These are phyloP conservation scores for Brotogeris chrysoptera DNA, from an alignment of 2,797 vertebrate species.

Conservation along the genomic window DNA sequence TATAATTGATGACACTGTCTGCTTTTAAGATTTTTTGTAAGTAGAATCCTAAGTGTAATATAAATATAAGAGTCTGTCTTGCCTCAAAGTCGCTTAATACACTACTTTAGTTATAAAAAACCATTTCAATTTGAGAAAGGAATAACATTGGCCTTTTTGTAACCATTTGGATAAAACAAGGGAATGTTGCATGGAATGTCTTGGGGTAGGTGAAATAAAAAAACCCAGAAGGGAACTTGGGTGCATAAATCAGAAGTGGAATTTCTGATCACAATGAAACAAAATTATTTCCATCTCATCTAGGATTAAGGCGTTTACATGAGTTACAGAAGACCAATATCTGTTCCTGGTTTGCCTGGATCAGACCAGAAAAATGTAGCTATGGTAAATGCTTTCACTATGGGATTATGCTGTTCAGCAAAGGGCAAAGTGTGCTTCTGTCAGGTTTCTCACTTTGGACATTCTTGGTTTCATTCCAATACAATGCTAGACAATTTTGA, in stretches of 20 bases:
- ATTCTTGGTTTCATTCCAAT: slow-evolving; percentile 1
- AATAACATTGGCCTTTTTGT: slow-evolving; percentile 7
- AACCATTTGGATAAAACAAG: slow-evolving; percentile 19
- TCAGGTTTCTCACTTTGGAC: not conserved
- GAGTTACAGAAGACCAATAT: not conserved
- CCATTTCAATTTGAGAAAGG: slow-evolving; percentile 39
- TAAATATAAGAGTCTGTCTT: slow-evolving; percentile 69
- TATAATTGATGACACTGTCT: slow-evolving; percentile 9
- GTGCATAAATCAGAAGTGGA: not conserved
- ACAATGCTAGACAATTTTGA: not conserved
- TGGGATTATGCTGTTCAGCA: not conserved
- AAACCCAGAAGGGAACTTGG: not conserved
- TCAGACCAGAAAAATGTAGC: not conserved
- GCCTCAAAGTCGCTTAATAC: slow-evolving; percentile 31
- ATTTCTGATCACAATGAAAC: not conserved
- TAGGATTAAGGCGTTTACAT: not conserved
- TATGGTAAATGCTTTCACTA: not conserved
- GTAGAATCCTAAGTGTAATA: slow-evolving; percentile 12
- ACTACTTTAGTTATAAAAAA: slow-evolving; percentile 45
- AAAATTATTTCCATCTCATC: not conserved
- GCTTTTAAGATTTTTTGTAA: slow-evolving; percentile 44
- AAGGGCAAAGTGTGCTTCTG: not conserved
- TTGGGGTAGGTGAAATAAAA: not conserved
- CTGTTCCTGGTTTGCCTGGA: not conserved
- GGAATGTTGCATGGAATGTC: not conserved